A percentile compares a stretch with the other conserved stretches of the same genome.
These are phyloP conservation scores for Trichogramma pretiosum DNA, from an alignment of 1,140 invertebrate species.

Conservation along the genomic window DNA sequence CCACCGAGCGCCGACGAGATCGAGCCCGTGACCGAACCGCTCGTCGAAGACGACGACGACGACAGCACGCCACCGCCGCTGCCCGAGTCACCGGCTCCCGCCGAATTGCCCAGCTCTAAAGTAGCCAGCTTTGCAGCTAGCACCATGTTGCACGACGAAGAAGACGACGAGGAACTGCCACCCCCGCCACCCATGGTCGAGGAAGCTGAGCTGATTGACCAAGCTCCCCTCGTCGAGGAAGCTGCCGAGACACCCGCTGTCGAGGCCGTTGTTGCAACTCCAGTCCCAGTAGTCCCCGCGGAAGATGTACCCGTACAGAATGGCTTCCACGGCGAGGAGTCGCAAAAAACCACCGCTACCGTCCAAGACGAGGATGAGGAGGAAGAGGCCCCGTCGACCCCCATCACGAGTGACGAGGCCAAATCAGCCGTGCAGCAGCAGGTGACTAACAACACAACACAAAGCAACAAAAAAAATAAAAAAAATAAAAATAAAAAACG, in stretches of 20 bases:
- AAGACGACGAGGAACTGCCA: conserved; percentile 1
- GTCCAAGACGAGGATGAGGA: not conserved
- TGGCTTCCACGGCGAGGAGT: not conserved
- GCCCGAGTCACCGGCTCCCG: conserved; percentile 29
- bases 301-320: not conserved
- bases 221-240: not conserved
- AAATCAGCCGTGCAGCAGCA: conserved; percentile 33
- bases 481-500: too few species aligned
- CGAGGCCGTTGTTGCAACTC: not conserved
- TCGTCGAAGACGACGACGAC: not conserved
- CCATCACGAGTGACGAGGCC: not conserved
- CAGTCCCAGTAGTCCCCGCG: not conserved
- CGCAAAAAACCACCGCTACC: not conserved
- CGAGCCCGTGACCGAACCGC: conserved; percentile 7
- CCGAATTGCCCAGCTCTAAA: conserved; percentile 18
- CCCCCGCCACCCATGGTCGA: not conserved
- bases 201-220: too few species aligned
- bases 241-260: not conserved
- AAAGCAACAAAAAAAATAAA: conserved; percentile 1
- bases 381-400: not conserved
- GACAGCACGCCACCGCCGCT: conserved; percentile 28
- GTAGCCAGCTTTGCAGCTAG: conserved; percentile 22
- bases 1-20: conserved; percentile 20
- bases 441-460: conserved; percentile 39
- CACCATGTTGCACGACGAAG: conserved; percentile 26